Base-by-base conservation (phyloP, 2,113 vertebrate species). In the Menidia beryllina region DNA sequence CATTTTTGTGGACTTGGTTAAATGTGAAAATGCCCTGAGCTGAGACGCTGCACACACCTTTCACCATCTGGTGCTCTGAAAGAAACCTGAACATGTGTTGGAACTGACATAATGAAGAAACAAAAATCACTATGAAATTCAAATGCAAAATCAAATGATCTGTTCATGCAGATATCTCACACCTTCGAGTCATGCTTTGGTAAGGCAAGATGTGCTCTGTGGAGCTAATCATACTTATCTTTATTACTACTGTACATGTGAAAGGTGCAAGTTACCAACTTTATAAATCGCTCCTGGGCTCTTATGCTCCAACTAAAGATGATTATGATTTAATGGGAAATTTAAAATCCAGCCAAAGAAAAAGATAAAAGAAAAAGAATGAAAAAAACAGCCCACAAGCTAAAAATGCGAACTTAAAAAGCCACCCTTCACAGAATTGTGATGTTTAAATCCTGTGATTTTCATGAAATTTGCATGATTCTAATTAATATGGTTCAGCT, bases 11-110 rank as follows among this genome's bases (percentile, higher is more conserved):
- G 30, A 5, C 24, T 6, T 52, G 26, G 14, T 2, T 7, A 58
- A 55, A 19, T 43, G 24, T 53, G 30, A 61, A 77, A 80, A 69
- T 27, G 39, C 26, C 17, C 6, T 47, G 26, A 19, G 9, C 30
- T 64, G n/a, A 45, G 13, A 15, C 11, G 10, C 15, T 41, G 36
- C 13, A 13, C 39, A 8, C 8, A 15, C 14, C 19, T 53, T 27
- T 53, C 15, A 27, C 25, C 15, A 27, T 53, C 1, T 19, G 11
- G 15, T 51, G 24, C 38, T 56, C 26, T 38, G 34, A 25, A 43
- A 49, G 39, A 12, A 34, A 8, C 19, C 39, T 41, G 7, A 64
- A 39, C 9, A 20, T 24, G 14, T 27, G 7, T 19, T 1, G 3
- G 15, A 15, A 17, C 11, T 17, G 15, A 34, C 30, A 34, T 3